Percentiles rank a stretch among this genome's conserved stretches.
phyloP scores from a whole-genome alignment of 2,888 invertebrate species.

The Nineta flava region DNA sequence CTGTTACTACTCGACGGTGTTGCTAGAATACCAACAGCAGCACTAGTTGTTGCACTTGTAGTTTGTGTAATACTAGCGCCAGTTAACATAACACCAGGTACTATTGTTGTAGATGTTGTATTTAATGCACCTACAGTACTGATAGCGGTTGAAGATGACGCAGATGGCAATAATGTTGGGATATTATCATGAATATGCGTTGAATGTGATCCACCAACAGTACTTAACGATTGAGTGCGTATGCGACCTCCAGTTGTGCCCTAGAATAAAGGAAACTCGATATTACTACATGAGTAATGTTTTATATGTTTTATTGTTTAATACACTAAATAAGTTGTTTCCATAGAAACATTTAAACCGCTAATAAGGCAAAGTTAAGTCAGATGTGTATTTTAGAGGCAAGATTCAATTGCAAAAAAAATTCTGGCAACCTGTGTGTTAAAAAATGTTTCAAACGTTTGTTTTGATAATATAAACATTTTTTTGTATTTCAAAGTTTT shows the following conservation, averaged over 20 bases:
- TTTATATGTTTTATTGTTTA: too few relatives aligned
- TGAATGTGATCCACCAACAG: slow-evolving; percentile 5
- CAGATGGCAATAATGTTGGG: too few relatives aligned
- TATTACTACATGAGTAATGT: too few relatives aligned
- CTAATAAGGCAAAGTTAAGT: neutral
- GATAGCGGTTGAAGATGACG: neutral
- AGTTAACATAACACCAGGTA: slow-evolving; percentile 7
- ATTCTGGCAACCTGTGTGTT: too few relatives aligned
- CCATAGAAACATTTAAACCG: neutral
- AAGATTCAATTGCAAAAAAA: too few relatives aligned
- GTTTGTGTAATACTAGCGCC: slow-evolving; percentile 13
- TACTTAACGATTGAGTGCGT: slow-evolving; percentile 9
- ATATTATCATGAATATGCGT: slow-evolving; percentile 10
- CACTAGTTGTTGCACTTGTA: slow-evolving; percentile 7
- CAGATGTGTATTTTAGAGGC: too few relatives aligned
- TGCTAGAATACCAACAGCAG: slow-evolving; percentile 20
- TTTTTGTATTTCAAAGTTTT: too few relatives aligned
- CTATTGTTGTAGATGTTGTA: neutral
- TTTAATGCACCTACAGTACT: neutral
- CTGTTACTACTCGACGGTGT: slow-evolving; percentile 23
- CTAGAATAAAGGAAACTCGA: neutral
- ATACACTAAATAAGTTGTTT: neutral
- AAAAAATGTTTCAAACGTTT: too few relatives aligned
- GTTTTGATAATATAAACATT: too few relatives aligned
- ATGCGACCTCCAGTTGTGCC: slow-evolving; percentile 13